phyloP scores from a whole-genome alignment of 1,140 invertebrate genomes.

The Macrobrachium rosenbergii region DNA sequence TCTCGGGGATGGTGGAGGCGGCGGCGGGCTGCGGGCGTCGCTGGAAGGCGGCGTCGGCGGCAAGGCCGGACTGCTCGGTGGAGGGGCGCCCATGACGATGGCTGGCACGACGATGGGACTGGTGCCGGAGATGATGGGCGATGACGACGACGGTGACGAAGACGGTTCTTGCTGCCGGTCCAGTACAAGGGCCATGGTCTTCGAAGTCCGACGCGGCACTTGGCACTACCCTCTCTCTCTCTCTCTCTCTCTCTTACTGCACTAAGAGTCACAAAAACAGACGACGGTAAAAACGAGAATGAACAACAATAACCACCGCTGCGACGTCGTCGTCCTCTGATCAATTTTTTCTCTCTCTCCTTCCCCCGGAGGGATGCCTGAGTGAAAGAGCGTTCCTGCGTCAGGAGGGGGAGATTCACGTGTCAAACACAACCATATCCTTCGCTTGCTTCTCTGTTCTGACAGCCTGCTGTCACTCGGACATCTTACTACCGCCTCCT shows the following conservation, averaged over 20 bases:
- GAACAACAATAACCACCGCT: no score
- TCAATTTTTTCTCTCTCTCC: no score
- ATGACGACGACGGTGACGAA: neutral
- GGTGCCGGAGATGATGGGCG: neutral
- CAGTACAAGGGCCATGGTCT: conserved; percentile 44
- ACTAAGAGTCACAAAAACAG: no score
- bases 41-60: conserved; percentile 59
- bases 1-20: conserved; percentile 48
- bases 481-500: conserved; percentile 61
- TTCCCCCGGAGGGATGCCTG: neutral
- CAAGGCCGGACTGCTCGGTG: conserved; percentile 54
- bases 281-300: no score
- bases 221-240: neutral
- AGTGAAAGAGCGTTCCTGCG: conserved; percentile 13
- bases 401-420: conserved; percentile 34
- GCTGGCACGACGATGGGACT: conserved; percentile 13
- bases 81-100: conserved; percentile 32
- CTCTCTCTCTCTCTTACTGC: neutral
- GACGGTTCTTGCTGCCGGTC: conserved; percentile 46
- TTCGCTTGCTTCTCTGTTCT: conserved; percentile 33
- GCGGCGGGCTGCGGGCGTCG: conserved; percentile 46
- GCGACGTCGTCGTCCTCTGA: no score
- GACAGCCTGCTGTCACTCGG: conserved; percentile 54
- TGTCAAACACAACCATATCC: conserved; percentile 54
- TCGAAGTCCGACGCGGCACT: conserved; percentile 8